These are phyloP conservation scores for Sphaerodactylus townsendi DNA, from an alignment of 2,113 vertebrate species.

Conservation along the genomic window DNA sequence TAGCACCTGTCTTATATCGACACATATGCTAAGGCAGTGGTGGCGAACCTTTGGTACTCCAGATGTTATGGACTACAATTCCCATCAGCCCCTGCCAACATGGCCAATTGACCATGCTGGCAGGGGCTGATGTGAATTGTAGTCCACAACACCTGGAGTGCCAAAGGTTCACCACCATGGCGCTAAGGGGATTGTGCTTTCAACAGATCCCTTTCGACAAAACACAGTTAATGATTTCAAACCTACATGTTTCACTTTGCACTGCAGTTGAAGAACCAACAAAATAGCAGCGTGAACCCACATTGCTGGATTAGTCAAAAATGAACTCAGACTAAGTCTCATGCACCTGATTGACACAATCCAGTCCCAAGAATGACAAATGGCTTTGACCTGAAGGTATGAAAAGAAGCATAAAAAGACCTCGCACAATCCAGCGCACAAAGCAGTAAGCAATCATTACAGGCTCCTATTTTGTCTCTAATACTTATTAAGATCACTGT, in stretches of 20 bases:
- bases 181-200: too few species aligned
- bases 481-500: conserved; percentile 2
- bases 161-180: too few species aligned
- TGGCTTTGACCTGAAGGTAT: neutral
- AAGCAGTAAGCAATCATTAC: neutral
- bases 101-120: too few species aligned
- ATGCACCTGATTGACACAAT: conserved; percentile 17
- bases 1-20: conserved; percentile 16
- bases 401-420: conserved; percentile 1
- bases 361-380: neutral
- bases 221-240: conserved; percentile 7
- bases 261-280: conserved; percentile 29
- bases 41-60: too few species aligned
- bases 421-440: neutral
- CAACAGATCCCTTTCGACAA: conserved; percentile 31
- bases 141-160: too few species aligned
- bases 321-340: conserved; percentile 5
- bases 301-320: conserved; percentile 1
- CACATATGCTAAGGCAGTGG: too few species aligned
- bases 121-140: too few species aligned
- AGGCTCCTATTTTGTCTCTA: neutral
- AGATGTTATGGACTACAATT: too few species aligned
- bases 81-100: too few species aligned
- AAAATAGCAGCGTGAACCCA: neutral
- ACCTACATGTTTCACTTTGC: conserved; percentile 4